Conservation (phyloP, 2,113 vertebrate genomes). For the Synodontis membranacea region DNA sequence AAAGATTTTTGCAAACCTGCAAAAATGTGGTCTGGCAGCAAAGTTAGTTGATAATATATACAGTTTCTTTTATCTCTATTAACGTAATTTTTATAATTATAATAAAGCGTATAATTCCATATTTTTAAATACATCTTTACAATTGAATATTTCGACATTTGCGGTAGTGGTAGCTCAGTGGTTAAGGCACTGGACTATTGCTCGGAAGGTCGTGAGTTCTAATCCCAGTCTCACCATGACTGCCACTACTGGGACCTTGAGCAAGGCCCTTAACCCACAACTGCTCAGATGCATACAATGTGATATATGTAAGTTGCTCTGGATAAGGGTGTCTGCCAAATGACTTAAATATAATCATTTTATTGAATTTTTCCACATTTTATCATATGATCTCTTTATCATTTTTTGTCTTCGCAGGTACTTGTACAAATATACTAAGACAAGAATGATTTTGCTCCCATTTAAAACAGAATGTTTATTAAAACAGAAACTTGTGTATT, state of each 20-base stretch:
- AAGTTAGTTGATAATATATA: background rate
- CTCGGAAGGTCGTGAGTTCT: too few species aligned
- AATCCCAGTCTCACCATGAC: too few species aligned
- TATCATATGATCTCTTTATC: too few species aligned
- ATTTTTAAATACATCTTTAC: background rate
- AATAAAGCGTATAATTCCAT: background rate
- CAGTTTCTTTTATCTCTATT: background rate
- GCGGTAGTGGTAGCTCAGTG: background rate
- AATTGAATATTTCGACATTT: background rate
- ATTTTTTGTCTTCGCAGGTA: background rate
- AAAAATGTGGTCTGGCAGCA: background rate
- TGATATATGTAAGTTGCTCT: too few species aligned
- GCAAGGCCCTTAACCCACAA: too few species aligned
- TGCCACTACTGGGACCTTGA: too few species aligned
- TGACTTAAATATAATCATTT: too few species aligned
- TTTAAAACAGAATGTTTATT: background rate
- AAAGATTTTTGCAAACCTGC: background rate
- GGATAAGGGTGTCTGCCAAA: too few species aligned
- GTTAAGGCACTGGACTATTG: too few species aligned
- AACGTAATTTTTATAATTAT: background rate
- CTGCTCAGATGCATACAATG: too few species aligned
- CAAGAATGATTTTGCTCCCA: background rate
- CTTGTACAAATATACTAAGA: background rate
- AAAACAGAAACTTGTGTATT: background rate
- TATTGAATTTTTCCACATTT: background rate